These are phyloP conservation scores for Cephus nigrinus DNA, from an alignment of 2,888 invertebrate genomes.

Conservation along the genomic window DNA sequence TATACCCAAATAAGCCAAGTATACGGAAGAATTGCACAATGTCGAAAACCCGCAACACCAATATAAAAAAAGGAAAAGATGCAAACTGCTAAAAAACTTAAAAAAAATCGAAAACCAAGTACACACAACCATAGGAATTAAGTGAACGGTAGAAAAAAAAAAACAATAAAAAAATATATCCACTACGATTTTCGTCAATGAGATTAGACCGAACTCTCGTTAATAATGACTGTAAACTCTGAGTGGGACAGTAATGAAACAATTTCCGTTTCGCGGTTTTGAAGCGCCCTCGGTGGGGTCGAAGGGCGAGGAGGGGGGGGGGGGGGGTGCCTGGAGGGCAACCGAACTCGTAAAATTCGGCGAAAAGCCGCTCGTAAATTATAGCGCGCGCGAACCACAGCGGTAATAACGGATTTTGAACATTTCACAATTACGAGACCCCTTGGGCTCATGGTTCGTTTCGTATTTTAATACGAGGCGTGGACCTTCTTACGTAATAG, in stretches of 20 bases:
- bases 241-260: not conserved
- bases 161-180: not conserved
- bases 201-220: not conserved
- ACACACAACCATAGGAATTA: too few relatives aligned
- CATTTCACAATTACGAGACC: not conserved
- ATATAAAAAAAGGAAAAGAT: not conserved
- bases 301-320: fast-evolving
- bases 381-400: not conserved
- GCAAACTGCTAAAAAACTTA: not conserved
- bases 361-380: not conserved
- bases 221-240: not conserved
- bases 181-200: not conserved
- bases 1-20: not conserved
- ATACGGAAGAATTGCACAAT: not conserved
- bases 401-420: not conserved
- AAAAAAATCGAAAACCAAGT: too few relatives aligned
- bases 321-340: not conserved
- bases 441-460: not conserved
- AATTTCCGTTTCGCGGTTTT: not conserved
- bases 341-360: not conserved
- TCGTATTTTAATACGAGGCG: not conserved
- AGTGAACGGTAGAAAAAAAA: not conserved
- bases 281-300: not conserved
- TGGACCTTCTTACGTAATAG: not conserved
- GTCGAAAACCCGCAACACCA: too few relatives aligned